Evolutionary conservation across 2,113 vertebrate species (phyloP).

Genomic region (Rissa tridactyla): DNA sequence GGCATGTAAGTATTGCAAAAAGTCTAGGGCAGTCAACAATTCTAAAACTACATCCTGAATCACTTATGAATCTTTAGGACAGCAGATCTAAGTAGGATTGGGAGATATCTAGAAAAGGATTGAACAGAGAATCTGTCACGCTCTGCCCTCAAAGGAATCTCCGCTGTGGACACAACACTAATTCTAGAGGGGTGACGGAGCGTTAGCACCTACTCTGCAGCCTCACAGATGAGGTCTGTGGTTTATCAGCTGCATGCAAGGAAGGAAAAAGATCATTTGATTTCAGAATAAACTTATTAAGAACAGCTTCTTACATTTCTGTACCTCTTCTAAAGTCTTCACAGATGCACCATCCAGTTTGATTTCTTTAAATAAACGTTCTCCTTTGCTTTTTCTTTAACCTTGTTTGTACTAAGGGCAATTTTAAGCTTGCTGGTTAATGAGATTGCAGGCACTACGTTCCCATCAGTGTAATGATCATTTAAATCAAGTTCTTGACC

Average conservation of each 20-base stretch:
- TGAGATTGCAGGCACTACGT: not conserved
- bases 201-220: not conserved
- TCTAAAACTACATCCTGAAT: not conserved
- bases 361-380: not conserved
- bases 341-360: not conserved
- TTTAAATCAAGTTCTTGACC: not conserved
- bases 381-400: not conserved
- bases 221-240: not conserved
- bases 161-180: not conserved
- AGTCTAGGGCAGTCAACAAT: not conserved
- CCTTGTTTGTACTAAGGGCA: not conserved
- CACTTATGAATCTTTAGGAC: not conserved
- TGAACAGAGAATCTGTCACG: not conserved
- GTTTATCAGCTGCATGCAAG: not conserved
- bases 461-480: not conserved
- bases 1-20: not conserved
- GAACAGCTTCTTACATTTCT: not conserved
- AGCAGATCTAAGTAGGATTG: not conserved
- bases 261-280: not conserved
- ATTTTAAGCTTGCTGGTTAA: not conserved
- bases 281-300: not conserved
- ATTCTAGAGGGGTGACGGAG: not conserved
- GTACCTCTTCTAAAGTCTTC: not conserved
- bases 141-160: not conserved
- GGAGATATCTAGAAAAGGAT: not conserved